phyloP scores from a whole-genome alignment of 2,797 vertebrate species.

The Premnoplex brunnescens region DNA sequence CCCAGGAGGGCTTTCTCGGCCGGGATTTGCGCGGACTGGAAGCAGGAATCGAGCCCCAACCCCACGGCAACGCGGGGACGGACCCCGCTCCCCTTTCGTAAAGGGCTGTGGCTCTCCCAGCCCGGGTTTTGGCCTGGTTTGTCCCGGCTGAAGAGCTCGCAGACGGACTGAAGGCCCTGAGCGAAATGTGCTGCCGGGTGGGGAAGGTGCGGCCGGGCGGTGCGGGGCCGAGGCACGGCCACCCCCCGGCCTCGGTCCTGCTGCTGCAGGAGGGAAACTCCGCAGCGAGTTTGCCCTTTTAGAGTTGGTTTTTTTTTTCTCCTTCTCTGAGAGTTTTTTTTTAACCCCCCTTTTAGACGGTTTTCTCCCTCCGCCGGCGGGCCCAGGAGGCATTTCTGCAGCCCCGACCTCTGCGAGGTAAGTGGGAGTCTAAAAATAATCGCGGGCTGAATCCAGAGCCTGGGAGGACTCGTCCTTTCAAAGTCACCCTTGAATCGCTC shows the following conservation, averaged over 20 bases:
- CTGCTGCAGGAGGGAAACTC: neutral
- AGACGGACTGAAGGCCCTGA: neutral
- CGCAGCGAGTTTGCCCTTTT: fast-evolving
- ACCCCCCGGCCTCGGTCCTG: neutral
- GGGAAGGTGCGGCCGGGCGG: neutral
- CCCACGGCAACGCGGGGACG: too few species aligned
- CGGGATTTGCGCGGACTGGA: neutral
- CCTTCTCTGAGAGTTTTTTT: too few species aligned
- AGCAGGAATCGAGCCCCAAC: neutral
- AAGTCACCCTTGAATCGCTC: neutral
- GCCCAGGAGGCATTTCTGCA: neutral
- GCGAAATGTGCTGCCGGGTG: neutral
- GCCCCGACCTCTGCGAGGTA: neutral
- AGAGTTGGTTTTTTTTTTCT: neutral
- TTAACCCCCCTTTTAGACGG: neutral
- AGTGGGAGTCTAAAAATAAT: slow-evolving; percentile 31
- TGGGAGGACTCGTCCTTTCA: neutral
- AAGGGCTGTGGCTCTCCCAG: neutral
- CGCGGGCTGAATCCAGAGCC: neutral
- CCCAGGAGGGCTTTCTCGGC: neutral
- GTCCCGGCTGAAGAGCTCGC: neutral
- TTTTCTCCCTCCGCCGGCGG: neutral
- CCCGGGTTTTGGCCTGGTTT: neutral
- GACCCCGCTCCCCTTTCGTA: neutral
- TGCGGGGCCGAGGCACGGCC: neutral